Base-by-base conservation (phyloP, 2,113 vertebrate genomes). In the Galemys pyrenaicus region DNA sequence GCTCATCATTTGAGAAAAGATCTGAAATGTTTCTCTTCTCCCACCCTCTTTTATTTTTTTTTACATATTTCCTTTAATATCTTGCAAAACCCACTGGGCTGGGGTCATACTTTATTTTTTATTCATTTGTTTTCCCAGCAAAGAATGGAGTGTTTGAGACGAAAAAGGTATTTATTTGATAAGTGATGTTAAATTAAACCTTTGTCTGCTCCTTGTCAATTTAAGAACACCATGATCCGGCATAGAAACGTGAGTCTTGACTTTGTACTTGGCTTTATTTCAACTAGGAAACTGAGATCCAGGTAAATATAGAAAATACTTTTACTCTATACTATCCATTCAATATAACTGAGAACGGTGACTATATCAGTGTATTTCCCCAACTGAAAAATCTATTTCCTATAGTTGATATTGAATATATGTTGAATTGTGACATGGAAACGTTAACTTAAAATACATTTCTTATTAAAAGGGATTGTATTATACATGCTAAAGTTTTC, bases 391-490 rank as follows among this genome's bases (percentile, higher is more conserved):
- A 28, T 22, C 5, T 35, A 22, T 58, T 71, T 77, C 9, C 68
- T 64, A 13, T 5, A 58, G 6, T 28, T 65, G 20, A 13, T 11
- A 86, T 30, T 81, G 26, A 88, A 46, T 67, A 67, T 9, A 5
- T n/a, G 0, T 67, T 39, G 39, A 49, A 49, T 67, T 89, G 4
- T 82, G 65, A 68, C 2, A 70, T 49, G 83, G 74, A 58, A 28
- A 73, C 68, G 64, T 87, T 41, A 19, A 77, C 71, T 83, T 92
- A 35, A 70, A 94, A 73, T 49, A 88, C 58, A 71, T 17, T 64
- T 54, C 13, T 71, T 77, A 56, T 62, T 56, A 64, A 75, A 91
- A 6, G 15, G 10, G 8, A 41, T 39, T 60, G 35, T 37, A 41
- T 62, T 35, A 17, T 71, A 35, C 54, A n/a, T 71, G 0, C 2